A percentile compares a stretch with the other conserved stretches of the same genome.
Evolutionary conservation across 1,140 invertebrate genomes (phyloP).

Genomic region (Drosophila sechellia): DNA sequence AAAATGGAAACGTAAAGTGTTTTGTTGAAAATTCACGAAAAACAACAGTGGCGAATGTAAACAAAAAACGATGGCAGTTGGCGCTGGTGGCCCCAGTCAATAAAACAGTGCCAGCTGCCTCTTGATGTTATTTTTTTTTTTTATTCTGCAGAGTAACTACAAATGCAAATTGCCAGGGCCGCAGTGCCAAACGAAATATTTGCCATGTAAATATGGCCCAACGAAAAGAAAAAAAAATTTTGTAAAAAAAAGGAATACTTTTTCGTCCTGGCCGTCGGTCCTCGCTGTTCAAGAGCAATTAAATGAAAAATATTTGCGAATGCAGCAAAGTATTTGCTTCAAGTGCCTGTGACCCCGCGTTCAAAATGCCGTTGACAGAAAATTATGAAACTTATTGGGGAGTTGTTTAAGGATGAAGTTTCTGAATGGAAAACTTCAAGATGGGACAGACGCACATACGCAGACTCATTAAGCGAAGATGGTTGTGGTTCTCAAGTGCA

Average conservation of each 20-base stretch:
- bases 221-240: constrained; percentile 34
- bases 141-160: constrained; percentile 21
- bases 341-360: constrained; percentile 39
- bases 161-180: constrained; percentile 62
- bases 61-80: constrained; percentile 59
- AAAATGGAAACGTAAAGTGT: constrained; percentile 79
- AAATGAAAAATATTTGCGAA: constrained; percentile 78
- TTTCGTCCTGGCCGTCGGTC: not conserved
- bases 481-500: constrained; percentile 36
- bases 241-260: not conserved
- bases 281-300: constrained; percentile 68
- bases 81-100: constrained; percentile 60
- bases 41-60: constrained; percentile 68
- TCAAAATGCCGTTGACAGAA: constrained; percentile 22
- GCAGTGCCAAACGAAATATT: constrained; percentile 63
- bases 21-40: constrained; percentile 82
- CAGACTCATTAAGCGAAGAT: constrained; percentile 38
- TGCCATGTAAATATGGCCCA: constrained; percentile 72
- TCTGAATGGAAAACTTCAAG: constrained; percentile 18
- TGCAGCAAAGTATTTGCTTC: constrained; percentile 56
- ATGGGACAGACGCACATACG: constrained; percentile 1
- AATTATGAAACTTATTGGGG: constrained; percentile 35
- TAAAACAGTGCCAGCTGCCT: constrained; percentile 69
- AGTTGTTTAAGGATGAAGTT: constrained; percentile 37
- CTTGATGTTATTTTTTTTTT: not conserved